Percentiles rank a stretch among this genome's conserved stretches.
Conservation (phyloP, 2,113 vertebrate species). For the Aythya baeri region DNA sequence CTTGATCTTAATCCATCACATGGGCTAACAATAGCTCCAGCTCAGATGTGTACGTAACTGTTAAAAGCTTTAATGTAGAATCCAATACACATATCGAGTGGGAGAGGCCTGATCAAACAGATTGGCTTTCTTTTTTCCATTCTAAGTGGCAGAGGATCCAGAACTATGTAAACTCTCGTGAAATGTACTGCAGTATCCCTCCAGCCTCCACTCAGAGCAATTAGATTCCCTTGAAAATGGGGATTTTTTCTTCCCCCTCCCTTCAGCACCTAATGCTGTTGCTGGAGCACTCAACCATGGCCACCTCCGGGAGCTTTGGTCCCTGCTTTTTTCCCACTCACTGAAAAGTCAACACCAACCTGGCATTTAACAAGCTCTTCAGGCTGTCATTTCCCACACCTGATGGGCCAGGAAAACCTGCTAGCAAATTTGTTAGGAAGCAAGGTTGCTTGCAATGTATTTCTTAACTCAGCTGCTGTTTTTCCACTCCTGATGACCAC, state of each 20-base stretch:
- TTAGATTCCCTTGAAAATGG: background rate
- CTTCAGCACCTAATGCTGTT: fast-evolving
- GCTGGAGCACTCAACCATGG: background rate
- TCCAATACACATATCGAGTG: conserved; percentile 74
- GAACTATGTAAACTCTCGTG: conserved; percentile 66
- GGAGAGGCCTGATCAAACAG: conserved; percentile 81
- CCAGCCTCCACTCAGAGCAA: background rate
- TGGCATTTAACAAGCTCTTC: background rate
- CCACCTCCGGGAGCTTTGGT: background rate
- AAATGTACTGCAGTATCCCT: conserved; percentile 41
- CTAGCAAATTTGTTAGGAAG: background rate
- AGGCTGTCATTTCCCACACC: background rate
- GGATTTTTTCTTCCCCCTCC: background rate
- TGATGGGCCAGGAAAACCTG: background rate
- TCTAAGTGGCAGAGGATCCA: conserved; percentile 71
- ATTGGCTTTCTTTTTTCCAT: conserved; percentile 77
- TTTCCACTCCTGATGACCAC: background rate
- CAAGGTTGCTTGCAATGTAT: background rate
- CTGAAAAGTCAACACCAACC: background rate
- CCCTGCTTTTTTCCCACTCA: background rate
- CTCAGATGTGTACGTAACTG: conserved; percentile 75
- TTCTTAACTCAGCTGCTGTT: background rate
- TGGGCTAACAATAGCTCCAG: conserved; percentile 83
- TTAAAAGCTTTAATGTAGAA: conserved; percentile 85
- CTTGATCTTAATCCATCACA: conserved; percentile 85